phyloP scores from a whole-genome alignment of 2,888 invertebrate species.

The Idaea biselata region DNA sequence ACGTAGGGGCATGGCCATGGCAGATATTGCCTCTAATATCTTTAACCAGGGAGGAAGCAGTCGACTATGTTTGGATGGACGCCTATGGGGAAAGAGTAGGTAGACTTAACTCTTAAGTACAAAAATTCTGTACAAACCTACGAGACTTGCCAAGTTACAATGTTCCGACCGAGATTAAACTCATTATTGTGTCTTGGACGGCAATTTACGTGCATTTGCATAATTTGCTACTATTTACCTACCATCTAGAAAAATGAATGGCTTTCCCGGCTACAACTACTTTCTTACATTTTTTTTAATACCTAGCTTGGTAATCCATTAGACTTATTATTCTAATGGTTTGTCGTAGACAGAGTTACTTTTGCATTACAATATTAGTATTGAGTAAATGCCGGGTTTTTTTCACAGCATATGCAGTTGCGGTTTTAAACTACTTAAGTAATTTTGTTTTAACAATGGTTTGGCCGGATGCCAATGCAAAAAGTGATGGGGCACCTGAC shows the following conservation, averaged over 20 bases:
- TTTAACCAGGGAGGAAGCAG: no score
- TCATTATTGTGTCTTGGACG: slow-evolving; percentile 15
- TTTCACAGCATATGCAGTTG: slow-evolving; percentile 38
- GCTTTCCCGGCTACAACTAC: neutral
- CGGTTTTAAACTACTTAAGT: slow-evolving; percentile 29
- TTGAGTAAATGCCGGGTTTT: slow-evolving; percentile 18
- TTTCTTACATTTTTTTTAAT: neutral
- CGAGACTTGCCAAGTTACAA: neutral
- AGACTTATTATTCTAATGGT: no score
- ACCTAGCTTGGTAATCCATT: neutral
- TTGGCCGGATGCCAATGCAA: slow-evolving; percentile 53
- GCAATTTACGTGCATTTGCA: slow-evolving; percentile 3
- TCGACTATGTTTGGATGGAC: no score
- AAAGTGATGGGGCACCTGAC: slow-evolving; percentile 54
- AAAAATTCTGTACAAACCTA: neutral
- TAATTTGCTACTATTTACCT: neutral
- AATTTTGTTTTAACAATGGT: slow-evolving; percentile 51
- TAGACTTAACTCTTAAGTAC: no score
- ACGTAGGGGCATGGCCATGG: no score
- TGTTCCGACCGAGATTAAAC: slow-evolving; percentile 8
- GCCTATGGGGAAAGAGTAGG: no score
- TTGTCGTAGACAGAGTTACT: no score
- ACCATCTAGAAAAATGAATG: neutral
- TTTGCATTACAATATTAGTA: no score
- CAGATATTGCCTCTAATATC: no score